Evolutionary conservation across 2,797 vertebrate species (phyloP).

Genomic region (Enteromius anoplus): DNA sequence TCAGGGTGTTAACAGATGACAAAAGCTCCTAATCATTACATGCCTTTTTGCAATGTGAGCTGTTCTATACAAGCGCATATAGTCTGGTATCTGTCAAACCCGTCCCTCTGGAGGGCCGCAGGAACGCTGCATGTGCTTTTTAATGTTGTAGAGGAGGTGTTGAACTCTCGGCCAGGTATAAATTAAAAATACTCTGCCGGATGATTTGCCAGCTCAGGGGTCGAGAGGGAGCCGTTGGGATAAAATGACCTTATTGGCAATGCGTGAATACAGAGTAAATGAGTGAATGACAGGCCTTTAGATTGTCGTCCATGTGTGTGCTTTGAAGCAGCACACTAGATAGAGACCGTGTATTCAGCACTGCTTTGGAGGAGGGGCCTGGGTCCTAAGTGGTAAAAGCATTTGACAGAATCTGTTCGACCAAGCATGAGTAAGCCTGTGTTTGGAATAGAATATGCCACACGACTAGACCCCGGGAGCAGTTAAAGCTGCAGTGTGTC

Average conservation of each 20-base stretch:
- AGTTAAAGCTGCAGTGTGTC: not conserved
- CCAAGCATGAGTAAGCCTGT: conserved; percentile 4
- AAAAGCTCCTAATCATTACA: conserved; percentile 31
- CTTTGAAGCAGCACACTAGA: conserved; percentile 8
- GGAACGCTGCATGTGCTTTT: not conserved
- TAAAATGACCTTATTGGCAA: conserved; percentile 39
- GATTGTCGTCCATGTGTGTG: not conserved
- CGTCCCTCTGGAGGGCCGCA: not conserved
- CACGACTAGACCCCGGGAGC: not conserved
- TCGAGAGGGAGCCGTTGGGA: conserved; percentile 13
- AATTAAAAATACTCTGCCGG: not conserved
- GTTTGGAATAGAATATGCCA: conserved; percentile 15
- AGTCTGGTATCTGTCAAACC: not conserved
- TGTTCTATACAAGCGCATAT: not conserved
- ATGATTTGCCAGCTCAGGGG: not conserved
- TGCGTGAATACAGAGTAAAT: conserved; percentile 16
- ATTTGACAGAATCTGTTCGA: not conserved
- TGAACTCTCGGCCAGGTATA: conserved; percentile 1
- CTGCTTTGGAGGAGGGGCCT: not conserved
- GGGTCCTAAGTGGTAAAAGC: not conserved
- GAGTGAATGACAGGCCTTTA: conserved; percentile 35
- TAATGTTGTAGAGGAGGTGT: not conserved
- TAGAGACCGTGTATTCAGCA: not conserved
- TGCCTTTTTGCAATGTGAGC: conserved; percentile 15
- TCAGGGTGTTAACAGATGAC: conserved; percentile 37